A percentile compares a stretch with the other conserved stretches of the same genome.
These are phyloP conservation scores for Phortica okadai DNA, from an alignment of 2,888 invertebrate genomes.

Conservation along the genomic window DNA sequence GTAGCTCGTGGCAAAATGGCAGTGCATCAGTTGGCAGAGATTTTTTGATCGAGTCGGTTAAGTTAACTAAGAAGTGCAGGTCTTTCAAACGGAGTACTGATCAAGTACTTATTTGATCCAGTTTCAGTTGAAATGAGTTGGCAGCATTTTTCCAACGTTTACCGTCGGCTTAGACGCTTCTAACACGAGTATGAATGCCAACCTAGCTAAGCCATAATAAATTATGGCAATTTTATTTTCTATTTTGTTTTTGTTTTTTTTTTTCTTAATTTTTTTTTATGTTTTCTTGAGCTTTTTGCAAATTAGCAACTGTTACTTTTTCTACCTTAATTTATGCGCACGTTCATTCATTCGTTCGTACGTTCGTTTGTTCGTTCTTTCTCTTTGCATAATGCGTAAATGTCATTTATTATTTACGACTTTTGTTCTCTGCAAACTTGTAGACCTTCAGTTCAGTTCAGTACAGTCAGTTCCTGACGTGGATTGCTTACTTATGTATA, in stretches of 20 bases:
- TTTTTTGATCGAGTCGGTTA: no score
- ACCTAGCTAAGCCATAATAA: not conserved
- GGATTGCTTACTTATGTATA: no score
- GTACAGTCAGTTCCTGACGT: not conserved
- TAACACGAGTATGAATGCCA: not conserved
- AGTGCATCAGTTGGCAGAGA: no score
- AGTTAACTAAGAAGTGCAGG: no score
- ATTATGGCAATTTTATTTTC: constrained; percentile 27
- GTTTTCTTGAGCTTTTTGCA: constrained; percentile 10
- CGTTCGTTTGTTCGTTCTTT: not conserved
- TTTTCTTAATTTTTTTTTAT: constrained; percentile 15
- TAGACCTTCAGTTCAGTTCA: constrained; percentile 34
- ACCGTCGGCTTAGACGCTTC: not conserved
- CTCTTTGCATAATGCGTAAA: constrained; percentile 29
- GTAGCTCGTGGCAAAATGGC: no score
- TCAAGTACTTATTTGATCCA: no score
- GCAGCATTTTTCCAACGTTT: constrained; percentile 3
- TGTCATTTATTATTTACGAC: constrained; percentile 31
- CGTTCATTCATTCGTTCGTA: not conserved
- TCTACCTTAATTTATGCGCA: constrained; percentile 10
- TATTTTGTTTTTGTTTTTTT: constrained; percentile 8
- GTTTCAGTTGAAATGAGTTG: not conserved
- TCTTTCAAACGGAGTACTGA: no score
- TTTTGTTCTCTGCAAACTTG: constrained; percentile 28
- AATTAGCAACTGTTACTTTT: constrained; percentile 16